Base-by-base conservation (phyloP, 1,140 invertebrate genomes). In the Lepidurus packardi region DNA sequence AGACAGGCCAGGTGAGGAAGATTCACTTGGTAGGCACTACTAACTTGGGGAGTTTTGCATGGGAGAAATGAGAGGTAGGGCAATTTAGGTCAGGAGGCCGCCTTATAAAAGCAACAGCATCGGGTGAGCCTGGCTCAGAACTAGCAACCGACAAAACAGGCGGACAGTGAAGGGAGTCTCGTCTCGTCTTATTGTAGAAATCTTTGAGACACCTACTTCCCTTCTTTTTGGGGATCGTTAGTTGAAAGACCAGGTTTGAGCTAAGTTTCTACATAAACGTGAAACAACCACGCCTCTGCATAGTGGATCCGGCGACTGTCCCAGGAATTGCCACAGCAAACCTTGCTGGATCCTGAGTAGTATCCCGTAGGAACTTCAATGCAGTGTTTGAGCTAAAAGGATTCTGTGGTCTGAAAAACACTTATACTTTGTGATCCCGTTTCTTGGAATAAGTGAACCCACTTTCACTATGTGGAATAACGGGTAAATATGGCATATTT, bases 81-180 rank as follows among this genome's bases (percentile, higher is more conserved):
- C 43, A 74, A 78, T 78, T 53, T 78, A 73, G 77, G 77, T 78
- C 77, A 78, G 77, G 77, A 78, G 77, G 77, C 53, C 77, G 77
- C 77, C 77, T 78, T 78, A 78, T 78, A 73, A 78, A 78, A 78
- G 53, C 53, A 65, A 65, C 53, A 65, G 53, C 53, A 65, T 65
- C 53, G 53, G 21, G 53, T 65, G 53, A 65, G 53, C 53, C 53
- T 16, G 53, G 53, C 53, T 65, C 53, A 65, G 16, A 65, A 21
- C 53, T 65, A 13, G 53, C 13, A 65, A 65, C 53, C 53, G 21
- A 65, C 53, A 65, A 3, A 13, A 13, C 53, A 65, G 13, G 53
- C 53, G 21, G 53, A 65, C 53, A 21, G 53, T 65, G 53, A 65
- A 65, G n/a, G 53, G 53, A 65, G 53, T 65, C 10, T n/a, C 53